Conservation (phyloP, 1,140 invertebrate genomes). For the Sycophaga agraensis region DNA sequence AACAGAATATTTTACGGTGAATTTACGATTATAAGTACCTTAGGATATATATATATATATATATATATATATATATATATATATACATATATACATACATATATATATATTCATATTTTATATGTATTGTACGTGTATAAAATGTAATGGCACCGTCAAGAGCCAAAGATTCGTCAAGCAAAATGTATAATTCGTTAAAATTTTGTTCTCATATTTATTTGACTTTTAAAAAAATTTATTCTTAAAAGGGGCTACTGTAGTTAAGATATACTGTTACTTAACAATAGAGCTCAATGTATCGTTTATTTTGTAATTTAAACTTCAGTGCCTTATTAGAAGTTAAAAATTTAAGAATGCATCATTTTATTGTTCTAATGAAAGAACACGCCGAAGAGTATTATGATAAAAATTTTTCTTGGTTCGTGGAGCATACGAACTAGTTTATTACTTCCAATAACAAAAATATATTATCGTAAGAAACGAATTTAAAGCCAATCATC, state of each 20-base stretch:
- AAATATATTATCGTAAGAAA: constrained; percentile 44
- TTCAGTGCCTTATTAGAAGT: constrained; percentile 26
- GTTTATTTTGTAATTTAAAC: constrained; percentile 7
- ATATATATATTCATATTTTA: background rate
- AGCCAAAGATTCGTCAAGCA: constrained; percentile 36
- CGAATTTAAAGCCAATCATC: constrained; percentile 37
- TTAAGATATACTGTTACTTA: constrained; percentile 26
- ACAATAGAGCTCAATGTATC: constrained; percentile 24
- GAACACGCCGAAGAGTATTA: constrained; percentile 21
- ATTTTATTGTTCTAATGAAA: constrained; percentile 7
- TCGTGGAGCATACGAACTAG: constrained; percentile 30
- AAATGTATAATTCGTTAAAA: constrained; percentile 28
- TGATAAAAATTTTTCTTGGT: constrained; percentile 26
- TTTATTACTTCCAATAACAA: constrained; percentile 42
- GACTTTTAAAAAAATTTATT: constrained; percentile 31
- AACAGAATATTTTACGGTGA: constrained; percentile 24
- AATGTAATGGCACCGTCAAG: constrained; percentile 30
- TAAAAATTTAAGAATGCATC: constrained; percentile 19
- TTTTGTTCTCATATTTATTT: constrained; percentile 26
- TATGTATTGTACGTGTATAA: constrained; percentile 25
- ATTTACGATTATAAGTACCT: constrained; percentile 27
- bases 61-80: background rate
- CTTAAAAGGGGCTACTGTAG: constrained; percentile 23
- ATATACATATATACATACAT: too few species aligned
- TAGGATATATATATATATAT: constrained; percentile 22